Conservation (phyloP, 2,113 vertebrate genomes). For the Sinocyclocheilus anophthalmus region DNA sequence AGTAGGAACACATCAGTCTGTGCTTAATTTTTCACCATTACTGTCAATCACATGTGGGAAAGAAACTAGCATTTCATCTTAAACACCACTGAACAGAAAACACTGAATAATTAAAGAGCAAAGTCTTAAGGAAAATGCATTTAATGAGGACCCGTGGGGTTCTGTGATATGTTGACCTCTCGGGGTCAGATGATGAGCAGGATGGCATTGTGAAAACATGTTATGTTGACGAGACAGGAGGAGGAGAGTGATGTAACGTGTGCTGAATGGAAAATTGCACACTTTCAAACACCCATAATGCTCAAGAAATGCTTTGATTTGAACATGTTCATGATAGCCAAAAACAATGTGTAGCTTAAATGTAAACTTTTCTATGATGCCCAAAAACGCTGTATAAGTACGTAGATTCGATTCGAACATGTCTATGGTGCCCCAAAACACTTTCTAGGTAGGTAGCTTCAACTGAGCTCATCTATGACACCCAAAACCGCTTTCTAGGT, state of each 20-base stretch:
- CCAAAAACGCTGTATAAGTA: neutral
- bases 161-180: constrained; percentile 46
- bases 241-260: neutral
- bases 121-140: neutral
- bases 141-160: constrained; percentile 53
- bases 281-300: neutral
- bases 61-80: constrained; percentile 10
- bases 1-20: constrained; percentile 19
- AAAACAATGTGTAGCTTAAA: constrained; percentile 19
- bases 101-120: constrained; percentile 53
- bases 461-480: too few species aligned
- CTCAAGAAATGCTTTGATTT: neutral
- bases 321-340: neutral
- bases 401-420: too few species aligned
- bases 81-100: constrained; percentile 42
- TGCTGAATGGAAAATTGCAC: neutral
- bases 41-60: constrained; percentile 43
- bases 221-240: neutral
- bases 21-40: constrained; percentile 45
- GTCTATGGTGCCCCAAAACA: too few species aligned
- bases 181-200: constrained; percentile 43
- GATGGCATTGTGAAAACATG: constrained; percentile 47
- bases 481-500: neutral
- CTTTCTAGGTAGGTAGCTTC: too few species aligned
- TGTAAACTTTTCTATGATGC: neutral